phyloP scores from a whole-genome alignment of 2,888 invertebrate genomes.

The Andrena camellia region DNA sequence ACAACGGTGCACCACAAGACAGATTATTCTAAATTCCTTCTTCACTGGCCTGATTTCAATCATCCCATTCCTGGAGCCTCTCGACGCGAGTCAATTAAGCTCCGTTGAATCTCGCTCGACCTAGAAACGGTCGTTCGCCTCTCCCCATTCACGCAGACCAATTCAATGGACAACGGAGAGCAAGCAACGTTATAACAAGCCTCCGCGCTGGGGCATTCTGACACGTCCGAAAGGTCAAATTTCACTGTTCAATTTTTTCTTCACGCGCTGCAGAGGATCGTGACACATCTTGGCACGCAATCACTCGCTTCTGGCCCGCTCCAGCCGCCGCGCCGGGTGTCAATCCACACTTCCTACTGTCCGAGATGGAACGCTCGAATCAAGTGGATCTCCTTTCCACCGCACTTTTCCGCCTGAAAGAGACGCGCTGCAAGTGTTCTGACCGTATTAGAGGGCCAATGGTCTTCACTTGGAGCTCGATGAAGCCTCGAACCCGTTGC shows the following conservation, averaged over 20 bases:
- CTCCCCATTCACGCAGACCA: slow-evolving; percentile 34
- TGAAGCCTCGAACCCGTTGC: slow-evolving; percentile 21
- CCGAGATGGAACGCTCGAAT: background rate
- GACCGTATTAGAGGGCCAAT: slow-evolving; percentile 6
- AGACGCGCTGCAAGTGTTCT: background rate
- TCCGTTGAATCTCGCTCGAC: slow-evolving; percentile 14
- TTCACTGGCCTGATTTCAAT: slow-evolving; percentile 4
- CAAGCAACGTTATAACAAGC: background rate
- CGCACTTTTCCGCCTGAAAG: background rate
- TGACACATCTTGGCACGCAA: slow-evolving; percentile 66
- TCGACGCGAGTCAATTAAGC: slow-evolving; percentile 28
- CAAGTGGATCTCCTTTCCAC: background rate
- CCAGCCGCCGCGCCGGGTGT: background rate
- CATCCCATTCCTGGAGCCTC: background rate
- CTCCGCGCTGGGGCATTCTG: slow-evolving; percentile 17
- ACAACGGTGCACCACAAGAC: background rate
- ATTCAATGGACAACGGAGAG: slow-evolving; percentile 28
- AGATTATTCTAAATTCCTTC: background rate
- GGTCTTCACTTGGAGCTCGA: slow-evolving; percentile 7
- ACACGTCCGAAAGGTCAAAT: background rate
- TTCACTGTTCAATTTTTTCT: slow-evolving; percentile 72
- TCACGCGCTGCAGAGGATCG: slow-evolving; percentile 70
- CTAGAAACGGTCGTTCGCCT: slow-evolving; percentile 60
- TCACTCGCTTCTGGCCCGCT: background rate
- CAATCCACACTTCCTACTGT: background rate